Conservation (phyloP, 2,113 vertebrate genomes). For the Eurypyga helias region DNA sequence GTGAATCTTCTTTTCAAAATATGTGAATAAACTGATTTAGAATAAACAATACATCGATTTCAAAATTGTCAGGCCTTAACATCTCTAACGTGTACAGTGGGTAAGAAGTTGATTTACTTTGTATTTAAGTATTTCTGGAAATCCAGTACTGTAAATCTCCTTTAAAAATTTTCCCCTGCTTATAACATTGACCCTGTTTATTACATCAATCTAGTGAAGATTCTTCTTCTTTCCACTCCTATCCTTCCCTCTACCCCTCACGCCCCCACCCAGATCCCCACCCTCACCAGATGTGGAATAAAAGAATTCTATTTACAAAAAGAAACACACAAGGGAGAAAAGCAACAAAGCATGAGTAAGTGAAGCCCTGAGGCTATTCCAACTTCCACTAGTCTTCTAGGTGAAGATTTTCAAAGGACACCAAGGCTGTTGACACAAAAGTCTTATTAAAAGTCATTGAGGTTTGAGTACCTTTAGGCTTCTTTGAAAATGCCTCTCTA, state of each 20-base stretch:
- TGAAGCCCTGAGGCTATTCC: background rate
- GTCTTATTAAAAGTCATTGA: background rate
- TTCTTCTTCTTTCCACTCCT: background rate
- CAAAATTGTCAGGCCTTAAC: background rate
- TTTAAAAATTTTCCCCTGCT: background rate
- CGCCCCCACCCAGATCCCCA: too few relatives aligned
- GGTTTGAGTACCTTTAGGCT: background rate
- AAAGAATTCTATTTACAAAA: background rate
- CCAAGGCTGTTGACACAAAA: background rate
- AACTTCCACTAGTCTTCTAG: background rate
- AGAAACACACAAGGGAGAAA: background rate
- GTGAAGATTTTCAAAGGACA: background rate
- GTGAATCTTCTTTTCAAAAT: background rate
- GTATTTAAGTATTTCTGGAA: background rate
- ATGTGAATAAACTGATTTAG: background rate
- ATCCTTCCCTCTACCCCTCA: too few relatives aligned
- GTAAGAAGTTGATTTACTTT: background rate
- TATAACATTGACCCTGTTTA: background rate
- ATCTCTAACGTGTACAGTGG: background rate
- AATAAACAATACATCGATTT: background rate
- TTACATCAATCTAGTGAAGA: background rate
- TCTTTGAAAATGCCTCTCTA: background rate
- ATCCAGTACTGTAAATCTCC: background rate
- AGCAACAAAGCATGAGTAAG: background rate
- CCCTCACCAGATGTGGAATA: rapidly evolving